phyloP scores from a whole-genome alignment of 2,888 invertebrate species.

The Coecobrya sp. region DNA sequence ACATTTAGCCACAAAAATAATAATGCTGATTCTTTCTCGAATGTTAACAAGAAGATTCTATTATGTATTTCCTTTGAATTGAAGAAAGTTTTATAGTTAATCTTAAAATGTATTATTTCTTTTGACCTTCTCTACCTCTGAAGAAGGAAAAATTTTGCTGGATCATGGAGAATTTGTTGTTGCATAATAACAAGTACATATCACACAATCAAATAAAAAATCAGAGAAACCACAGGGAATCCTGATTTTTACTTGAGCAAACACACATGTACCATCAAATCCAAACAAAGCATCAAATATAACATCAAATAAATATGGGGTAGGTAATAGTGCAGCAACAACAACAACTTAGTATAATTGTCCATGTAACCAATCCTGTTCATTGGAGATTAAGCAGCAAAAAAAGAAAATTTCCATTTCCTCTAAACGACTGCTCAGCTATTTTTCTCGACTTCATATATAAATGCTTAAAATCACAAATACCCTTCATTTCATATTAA shows the following conservation, averaged over 20 bases:
- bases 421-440: too few relatives aligned
- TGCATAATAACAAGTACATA: slow-evolving; percentile 22
- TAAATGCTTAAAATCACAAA: too few relatives aligned
- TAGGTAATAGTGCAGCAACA: slow-evolving; percentile 40
- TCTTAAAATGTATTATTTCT: background rate
- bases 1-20: too few relatives aligned
- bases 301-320: slow-evolving; percentile 58
- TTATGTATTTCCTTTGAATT: too few relatives aligned
- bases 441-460: too few relatives aligned
- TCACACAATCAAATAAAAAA: background rate
- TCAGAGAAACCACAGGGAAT: background rate
- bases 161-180: background rate
- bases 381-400: too few relatives aligned
- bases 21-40: too few relatives aligned
- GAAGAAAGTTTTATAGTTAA: too few relatives aligned
- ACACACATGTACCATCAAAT: background rate
- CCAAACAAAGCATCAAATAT: slow-evolving; percentile 6
- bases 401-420: too few relatives aligned
- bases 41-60: too few relatives aligned
- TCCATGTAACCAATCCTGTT: background rate
- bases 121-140: slow-evolving; percentile 39
- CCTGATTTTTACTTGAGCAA: background rate
- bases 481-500: too few relatives aligned
- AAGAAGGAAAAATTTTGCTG: slow-evolving; percentile 11
- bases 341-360: background rate